phyloP scores from a whole-genome alignment of 1,140 invertebrate genomes.

The Cotesia typhae region DNA sequence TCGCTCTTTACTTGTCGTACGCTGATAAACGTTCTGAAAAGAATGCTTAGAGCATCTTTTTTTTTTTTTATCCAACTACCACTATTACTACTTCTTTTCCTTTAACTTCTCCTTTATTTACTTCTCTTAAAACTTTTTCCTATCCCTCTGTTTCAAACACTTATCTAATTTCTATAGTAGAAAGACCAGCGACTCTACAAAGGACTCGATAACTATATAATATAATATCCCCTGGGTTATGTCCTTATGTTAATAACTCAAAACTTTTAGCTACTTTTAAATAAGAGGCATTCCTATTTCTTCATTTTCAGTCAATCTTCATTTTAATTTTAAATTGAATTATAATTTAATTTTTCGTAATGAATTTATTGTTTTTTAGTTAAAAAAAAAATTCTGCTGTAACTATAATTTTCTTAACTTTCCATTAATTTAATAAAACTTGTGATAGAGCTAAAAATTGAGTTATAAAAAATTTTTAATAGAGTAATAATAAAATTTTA shows the following conservation, averaged over 20 bases:
- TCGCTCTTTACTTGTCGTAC: slow-evolving; percentile 15
- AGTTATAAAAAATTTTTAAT: too few species aligned
- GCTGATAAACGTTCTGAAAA: slow-evolving; percentile 24
- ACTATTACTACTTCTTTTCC: slow-evolving; percentile 4
- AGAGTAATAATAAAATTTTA: too few species aligned
- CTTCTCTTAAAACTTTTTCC: neutral
- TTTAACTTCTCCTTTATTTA: neutral
- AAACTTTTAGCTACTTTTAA: neutral
- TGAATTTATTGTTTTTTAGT: too few species aligned
- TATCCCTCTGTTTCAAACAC: slow-evolving; percentile 7
- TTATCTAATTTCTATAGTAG: slow-evolving; percentile 18
- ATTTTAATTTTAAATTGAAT: too few species aligned
- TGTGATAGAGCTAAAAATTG: too few species aligned
- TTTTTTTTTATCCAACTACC: neutral
- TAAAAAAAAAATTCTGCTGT: too few species aligned
- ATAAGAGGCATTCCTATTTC: neutral
- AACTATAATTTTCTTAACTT: too few species aligned
- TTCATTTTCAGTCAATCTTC: slow-evolving; percentile 1
- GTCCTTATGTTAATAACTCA: slow-evolving; percentile 12
- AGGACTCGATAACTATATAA: too few species aligned
- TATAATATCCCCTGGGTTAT: neutral
- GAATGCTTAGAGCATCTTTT: slow-evolving; percentile 4
- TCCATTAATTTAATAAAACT: too few species aligned
- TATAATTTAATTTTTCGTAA: too few species aligned
- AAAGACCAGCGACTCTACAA: neutral